These are phyloP conservation scores for Steatocranus sp. DNA, from an alignment of 2,797 vertebrate genomes.

Conservation along the genomic window DNA sequence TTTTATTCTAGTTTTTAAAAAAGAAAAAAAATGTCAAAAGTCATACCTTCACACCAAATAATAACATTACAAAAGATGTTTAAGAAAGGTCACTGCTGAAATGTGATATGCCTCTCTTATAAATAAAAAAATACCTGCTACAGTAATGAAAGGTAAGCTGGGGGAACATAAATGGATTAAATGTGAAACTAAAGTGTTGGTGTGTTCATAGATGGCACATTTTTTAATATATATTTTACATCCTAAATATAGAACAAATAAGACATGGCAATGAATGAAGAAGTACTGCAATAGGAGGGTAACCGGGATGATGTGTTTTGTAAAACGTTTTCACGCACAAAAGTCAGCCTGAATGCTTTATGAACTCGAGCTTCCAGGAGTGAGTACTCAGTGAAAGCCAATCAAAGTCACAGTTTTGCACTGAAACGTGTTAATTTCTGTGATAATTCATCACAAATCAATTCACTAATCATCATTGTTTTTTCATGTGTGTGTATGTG, in stretches of 20 bases:
- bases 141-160: constrained; percentile 50
- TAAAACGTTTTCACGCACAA: background rate
- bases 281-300: background rate
- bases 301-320: background rate
- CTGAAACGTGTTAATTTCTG: constrained; percentile 16
- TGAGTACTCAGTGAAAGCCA: constrained; percentile 27
- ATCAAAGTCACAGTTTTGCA: constrained; percentile 48
- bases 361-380: constrained; percentile 33
- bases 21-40: constrained; percentile 51
- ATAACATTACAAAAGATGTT: constrained; percentile 63
- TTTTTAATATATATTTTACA: background rate
- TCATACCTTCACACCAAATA: constrained; percentile 57
- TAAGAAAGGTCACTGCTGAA: constrained; percentile 54
- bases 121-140: constrained; percentile 72
- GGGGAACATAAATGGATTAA: constrained; percentile 12
- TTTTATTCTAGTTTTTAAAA: constrained; percentile 58
- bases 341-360: constrained; percentile 8
- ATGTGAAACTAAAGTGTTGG: constrained; percentile 25
- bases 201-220: background rate
- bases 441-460: background rate
- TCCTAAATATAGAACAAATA: constrained; percentile 15
- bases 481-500: background rate
- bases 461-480: background rate
- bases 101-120: constrained; percentile 65
- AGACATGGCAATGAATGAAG: background rate